Evolutionary conservation across 2,113 vertebrate species (phyloP), one percentile per base, ranked within the genome.

Genomic region (Anoplopoma fimbria): DNA sequence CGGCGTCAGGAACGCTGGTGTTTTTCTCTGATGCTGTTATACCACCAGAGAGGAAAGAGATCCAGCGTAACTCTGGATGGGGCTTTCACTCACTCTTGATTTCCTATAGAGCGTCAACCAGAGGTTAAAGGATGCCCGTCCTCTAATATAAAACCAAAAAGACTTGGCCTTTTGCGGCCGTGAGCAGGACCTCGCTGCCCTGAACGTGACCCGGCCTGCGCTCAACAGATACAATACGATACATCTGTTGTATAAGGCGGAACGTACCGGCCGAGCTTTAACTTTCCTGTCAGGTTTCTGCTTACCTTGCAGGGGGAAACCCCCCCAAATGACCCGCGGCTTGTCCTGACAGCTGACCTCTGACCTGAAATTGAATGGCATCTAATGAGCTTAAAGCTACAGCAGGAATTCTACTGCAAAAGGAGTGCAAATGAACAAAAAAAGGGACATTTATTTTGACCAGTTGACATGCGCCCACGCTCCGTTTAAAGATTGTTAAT

Each of bases 401-500:
- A 21, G 31, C 8, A 21, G 12, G 13, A 81, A 80, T 71, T 83
- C 9, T 53, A 29, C 17, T 6, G 8, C n/a, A 27, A 29, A 68
- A 27, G 60, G 47, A 27, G 33, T 4, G 45, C 8, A 61, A 81
- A 69, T 61, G 2, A 78, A 81, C 29, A 14, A 19, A 34, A 65
- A 19, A 8, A n/a, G n/a, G n/a, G 60, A 49, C 29, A 23, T 49
- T 29, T 27, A 47, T 69, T 65, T 31, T 81, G 67, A 79, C 79
- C 77, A 74, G n/a, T n/a, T n/a, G n/a, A 78, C 72, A 61, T n/a
- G 81, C 49, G 7, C 38, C 25, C 55, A 0, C 1, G 63, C 69
- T 63, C 55, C n/a, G 62, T 80, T 79, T 47, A 63, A 76, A 87
- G 74, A 33, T 29, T 51, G 76, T 45, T 80, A 84, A 75, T 61